phyloP scores from a whole-genome alignment of 2,888 invertebrate species.

The Dusona sp. region DNA sequence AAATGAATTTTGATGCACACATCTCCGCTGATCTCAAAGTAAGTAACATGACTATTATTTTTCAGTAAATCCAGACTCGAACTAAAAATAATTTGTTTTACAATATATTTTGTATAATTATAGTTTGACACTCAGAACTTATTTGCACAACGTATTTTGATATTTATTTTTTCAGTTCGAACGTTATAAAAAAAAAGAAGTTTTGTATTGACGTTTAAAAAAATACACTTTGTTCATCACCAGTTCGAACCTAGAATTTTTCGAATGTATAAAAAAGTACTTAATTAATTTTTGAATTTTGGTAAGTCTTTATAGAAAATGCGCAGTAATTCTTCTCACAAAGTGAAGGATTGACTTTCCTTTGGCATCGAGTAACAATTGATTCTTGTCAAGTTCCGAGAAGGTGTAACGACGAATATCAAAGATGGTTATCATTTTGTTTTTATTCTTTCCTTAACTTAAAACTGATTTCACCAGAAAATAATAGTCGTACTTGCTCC shows the following conservation, averaged over 20 bases:
- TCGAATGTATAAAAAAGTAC: constrained; percentile 1
- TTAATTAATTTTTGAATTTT: neutral
- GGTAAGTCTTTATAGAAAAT: neutral
- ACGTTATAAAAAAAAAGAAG: neutral
- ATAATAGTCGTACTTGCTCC: constrained; percentile 4
- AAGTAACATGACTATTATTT: constrained; percentile 13
- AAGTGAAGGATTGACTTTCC: neutral
- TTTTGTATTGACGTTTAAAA: neutral
- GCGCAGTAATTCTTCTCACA: neutral
- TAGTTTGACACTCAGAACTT: neutral
- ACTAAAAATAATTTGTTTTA: neutral
- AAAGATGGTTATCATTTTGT: no score
- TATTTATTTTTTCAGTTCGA: neutral
- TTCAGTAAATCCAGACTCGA: neutral
- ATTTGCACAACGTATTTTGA: neutral
- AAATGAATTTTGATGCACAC: constrained; percentile 43
- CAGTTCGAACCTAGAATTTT: neutral
- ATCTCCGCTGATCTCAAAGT: constrained; percentile 13
- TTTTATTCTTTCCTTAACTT: neutral
- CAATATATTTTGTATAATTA: neutral
- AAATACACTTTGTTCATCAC: neutral
- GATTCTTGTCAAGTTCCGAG: neutral
- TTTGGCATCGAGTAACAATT: neutral
- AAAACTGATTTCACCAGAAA: neutral
- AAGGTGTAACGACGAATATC: neutral